Evolutionary conservation across 2,888 invertebrate species (phyloP).

Genomic region (Vesta saturnalis): DNA sequence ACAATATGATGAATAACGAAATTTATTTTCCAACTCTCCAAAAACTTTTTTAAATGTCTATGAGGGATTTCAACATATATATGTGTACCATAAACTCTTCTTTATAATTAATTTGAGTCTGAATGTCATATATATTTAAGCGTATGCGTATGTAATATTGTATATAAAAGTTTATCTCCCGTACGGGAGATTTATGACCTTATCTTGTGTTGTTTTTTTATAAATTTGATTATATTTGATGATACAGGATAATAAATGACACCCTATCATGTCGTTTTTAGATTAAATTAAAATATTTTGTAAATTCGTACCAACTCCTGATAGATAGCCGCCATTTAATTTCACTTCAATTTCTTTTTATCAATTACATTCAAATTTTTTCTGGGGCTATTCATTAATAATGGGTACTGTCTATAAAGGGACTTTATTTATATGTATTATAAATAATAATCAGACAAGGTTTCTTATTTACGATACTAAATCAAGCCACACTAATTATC

Average conservation of each 20-base stretch:
- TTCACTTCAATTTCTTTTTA: background rate
- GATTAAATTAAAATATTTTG: too few relatives aligned
- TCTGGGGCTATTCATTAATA: background rate
- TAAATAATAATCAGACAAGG: slow-evolving; percentile 27
- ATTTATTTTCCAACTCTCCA: background rate
- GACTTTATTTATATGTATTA: slow-evolving; percentile 19
- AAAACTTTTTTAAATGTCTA: background rate
- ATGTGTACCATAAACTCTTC: background rate
- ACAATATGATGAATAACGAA: background rate
- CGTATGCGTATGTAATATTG: background rate
- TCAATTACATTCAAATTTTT: slow-evolving; percentile 5
- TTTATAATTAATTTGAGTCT: background rate
- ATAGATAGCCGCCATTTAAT: too few relatives aligned
- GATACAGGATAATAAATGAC: background rate
- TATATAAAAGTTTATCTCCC: background rate
- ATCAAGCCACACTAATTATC: slow-evolving; percentile 30
- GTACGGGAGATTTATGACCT: background rate
- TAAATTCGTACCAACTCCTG: too few relatives aligned
- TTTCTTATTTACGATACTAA: slow-evolving; percentile 32
- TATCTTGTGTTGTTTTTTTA: slow-evolving; percentile 1
- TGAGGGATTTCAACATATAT: background rate
- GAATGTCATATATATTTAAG: slow-evolving; percentile 1
- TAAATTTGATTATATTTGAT: background rate
- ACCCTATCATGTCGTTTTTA: too few relatives aligned
- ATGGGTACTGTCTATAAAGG: too few relatives aligned